Evolutionary conservation across 2,113 vertebrate species (phyloP).

Genomic region (Synodontis membranacea): DNA sequence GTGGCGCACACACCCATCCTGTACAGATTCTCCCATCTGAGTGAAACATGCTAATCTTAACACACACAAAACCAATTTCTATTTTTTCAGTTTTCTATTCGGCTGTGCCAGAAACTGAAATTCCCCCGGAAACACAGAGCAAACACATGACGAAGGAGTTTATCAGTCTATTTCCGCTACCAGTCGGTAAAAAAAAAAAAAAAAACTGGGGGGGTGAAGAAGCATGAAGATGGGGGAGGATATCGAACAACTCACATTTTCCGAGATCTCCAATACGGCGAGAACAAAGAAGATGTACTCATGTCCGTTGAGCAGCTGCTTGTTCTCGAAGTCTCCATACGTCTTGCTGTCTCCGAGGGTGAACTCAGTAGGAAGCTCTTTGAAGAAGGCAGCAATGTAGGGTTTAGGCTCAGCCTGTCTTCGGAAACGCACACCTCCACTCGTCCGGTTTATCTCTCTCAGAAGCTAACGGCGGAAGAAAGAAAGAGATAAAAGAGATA

Average conservation of each 20-base stretch:
- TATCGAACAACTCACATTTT: constrained; percentile 80
- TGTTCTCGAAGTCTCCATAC: constrained; percentile 96
- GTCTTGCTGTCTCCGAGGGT: constrained; percentile 89
- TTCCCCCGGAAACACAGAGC: neutral
- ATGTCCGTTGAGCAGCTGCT: constrained; percentile 92
- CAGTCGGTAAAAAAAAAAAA: neutral
- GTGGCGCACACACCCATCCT: neutral
- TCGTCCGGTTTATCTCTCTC: constrained; percentile 92
- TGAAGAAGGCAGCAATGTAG: constrained; percentile 95
- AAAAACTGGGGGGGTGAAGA: neutral
- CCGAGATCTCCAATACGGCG: constrained; percentile 91
- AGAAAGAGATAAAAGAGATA: constrained; percentile 23
- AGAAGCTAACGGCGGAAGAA: constrained; percentile 78
- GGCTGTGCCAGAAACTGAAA: neutral
- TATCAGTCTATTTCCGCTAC: neutral
- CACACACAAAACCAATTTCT: neutral
- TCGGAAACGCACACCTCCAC: constrained; percentile 85
- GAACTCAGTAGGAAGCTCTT: constrained; percentile 92
- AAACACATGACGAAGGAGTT: neutral
- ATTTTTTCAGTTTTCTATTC: no score
- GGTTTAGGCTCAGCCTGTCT: constrained; percentile 90
- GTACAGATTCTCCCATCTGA: neutral
- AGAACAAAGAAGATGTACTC: constrained; percentile 97
- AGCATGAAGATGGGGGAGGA: neutral
- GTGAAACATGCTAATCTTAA: neutral